These are phyloP conservation scores for Vannuccia rotundouncinata DNA, from an alignment of 2,888 invertebrate species.

Conservation along the genomic window DNA sequence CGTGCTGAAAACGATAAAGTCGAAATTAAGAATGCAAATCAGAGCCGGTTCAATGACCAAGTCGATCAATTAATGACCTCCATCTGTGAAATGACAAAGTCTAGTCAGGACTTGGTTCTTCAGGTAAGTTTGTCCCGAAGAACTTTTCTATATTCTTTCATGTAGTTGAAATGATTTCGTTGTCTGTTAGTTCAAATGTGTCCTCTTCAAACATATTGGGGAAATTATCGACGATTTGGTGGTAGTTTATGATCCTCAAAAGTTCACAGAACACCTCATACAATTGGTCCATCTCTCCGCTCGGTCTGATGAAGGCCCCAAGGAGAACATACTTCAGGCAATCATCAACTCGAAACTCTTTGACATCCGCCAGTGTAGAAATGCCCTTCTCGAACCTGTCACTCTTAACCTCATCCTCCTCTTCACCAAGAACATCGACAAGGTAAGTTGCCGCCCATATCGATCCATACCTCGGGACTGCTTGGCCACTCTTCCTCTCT, in stretches of 20 bases:
- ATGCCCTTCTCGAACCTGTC: not conserved
- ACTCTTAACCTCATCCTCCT: not conserved
- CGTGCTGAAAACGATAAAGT: too few species aligned
- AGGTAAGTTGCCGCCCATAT: not conserved
- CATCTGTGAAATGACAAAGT: not conserved
- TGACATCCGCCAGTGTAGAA: not conserved
- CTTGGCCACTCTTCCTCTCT: too few species aligned
- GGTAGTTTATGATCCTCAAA: not conserved
- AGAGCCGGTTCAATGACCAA: not conserved
- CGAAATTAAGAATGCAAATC: not conserved
- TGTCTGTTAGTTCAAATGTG: too few species aligned
- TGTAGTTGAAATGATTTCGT: too few species aligned
- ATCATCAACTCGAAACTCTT: not conserved
- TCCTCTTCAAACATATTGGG: not conserved
- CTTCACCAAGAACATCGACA: not conserved
- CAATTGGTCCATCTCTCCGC: not conserved
- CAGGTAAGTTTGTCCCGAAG: not conserved
- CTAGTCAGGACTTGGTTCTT: not conserved
- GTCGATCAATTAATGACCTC: not conserved
- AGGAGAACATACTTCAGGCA: not conserved
- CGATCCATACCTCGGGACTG: too few species aligned
- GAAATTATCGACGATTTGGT: not conserved
- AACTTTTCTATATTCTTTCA: too few species aligned
- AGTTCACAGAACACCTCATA: not conserved
- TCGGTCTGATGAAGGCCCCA: not conserved